A percentile compares a stretch with the other conserved stretches of the same genome.
These are phyloP conservation scores for Tryphoninae sp. DNA, from an alignment of 2,888 invertebrate species.

Conservation along the genomic window DNA sequence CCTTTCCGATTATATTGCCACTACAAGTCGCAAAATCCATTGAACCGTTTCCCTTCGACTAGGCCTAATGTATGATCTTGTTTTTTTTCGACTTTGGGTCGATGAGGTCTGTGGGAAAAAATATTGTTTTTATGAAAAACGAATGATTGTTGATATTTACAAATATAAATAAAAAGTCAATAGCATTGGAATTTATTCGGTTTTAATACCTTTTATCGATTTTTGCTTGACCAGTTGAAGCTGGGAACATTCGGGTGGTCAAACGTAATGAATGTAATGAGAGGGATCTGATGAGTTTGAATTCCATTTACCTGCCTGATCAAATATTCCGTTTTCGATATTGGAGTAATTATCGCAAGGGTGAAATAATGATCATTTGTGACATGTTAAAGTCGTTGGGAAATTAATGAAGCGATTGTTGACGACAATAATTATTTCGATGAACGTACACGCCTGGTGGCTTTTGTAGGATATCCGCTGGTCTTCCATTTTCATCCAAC, in stretches of 20 bases:
- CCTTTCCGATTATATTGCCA: conserved; percentile 62
- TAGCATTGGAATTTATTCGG: no score
- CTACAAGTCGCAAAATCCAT: conserved; percentile 52
- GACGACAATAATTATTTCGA: conserved; percentile 22
- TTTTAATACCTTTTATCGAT: no score
- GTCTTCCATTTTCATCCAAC: no score
- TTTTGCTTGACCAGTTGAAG: no score
- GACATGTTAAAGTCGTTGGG: conserved; percentile 1
- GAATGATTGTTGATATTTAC: not conserved
- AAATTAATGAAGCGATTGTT: conserved; percentile 19
- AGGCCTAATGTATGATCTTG: conserved; percentile 10
- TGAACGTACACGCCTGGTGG: not conserved
- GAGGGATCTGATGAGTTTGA: no score
- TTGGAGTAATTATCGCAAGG: conserved; percentile 19
- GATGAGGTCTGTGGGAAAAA: not conserved
- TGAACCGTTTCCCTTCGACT: conserved; percentile 33
- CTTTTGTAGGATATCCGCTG: no score
- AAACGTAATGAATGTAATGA: no score
- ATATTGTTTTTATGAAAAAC: not conserved
- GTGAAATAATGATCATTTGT: conserved; percentile 23
- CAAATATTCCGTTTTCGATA: conserved; percentile 12
- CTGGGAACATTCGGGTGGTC: no score
- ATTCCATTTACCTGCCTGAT: not conserved
- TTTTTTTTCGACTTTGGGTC: conserved; percentile 19
- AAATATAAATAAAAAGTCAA: no score